These are phyloP conservation scores for Desoria tigrina DNA, from an alignment of 2,888 invertebrate genomes.

Conservation along the genomic window DNA sequence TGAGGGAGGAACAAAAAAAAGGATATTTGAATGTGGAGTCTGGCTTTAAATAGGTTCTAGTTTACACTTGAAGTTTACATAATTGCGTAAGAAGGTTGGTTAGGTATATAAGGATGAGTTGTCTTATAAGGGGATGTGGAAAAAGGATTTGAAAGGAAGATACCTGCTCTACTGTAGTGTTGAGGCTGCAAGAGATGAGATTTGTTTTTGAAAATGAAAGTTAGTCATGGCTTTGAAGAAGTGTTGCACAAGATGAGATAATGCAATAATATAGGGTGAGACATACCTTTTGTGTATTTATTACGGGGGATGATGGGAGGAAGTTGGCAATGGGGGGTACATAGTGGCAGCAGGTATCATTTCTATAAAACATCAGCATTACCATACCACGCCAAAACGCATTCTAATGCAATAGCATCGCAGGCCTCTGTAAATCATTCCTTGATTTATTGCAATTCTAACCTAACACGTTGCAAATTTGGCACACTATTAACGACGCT, in stretches of 20 bases:
- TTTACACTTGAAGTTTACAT: conserved; percentile 22
- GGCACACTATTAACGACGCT: conserved; percentile 5
- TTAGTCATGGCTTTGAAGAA: conserved; percentile 31
- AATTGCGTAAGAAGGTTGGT: conserved; percentile 21
- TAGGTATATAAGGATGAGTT: conserved; percentile 9
- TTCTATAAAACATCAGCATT: background rate
- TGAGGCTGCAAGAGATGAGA: conserved; percentile 14
- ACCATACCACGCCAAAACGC: background rate
- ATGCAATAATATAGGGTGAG: conserved; percentile 25
- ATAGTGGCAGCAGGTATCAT: conserved; percentile 1
- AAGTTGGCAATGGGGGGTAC: conserved; percentile 29
- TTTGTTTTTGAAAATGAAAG: conserved; percentile 50
- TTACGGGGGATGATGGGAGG: conserved; percentile 28
- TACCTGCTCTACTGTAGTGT: background rate
- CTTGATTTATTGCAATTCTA: conserved; percentile 20
- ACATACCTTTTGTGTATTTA: conserved; percentile 14
- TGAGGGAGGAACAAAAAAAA: no score
- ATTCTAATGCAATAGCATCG: background rate
- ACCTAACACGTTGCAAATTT: conserved; percentile 20
- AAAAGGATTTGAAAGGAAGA: conserved; percentile 2
- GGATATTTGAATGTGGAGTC: background rate
- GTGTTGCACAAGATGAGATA: conserved; percentile 24
- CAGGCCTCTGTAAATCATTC: background rate
- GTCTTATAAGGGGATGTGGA: conserved; percentile 7
- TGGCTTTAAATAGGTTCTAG: conserved; percentile 16